phyloP scores from a whole-genome alignment of 2,113 vertebrate genomes.

The Castor canadensis region DNA sequence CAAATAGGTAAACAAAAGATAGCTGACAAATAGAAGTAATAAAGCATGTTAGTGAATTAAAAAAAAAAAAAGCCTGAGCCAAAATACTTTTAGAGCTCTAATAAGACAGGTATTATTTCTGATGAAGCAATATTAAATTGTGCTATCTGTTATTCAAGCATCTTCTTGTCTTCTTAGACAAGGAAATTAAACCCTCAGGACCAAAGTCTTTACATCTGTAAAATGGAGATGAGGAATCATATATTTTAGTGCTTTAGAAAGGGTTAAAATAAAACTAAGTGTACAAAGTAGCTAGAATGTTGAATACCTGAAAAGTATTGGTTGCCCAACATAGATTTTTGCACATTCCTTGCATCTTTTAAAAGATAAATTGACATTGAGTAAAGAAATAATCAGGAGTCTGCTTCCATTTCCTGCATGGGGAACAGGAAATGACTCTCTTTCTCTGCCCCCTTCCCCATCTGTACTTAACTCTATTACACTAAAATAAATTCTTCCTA shows the following conservation, averaged over 20 bases:
- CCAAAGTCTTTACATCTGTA: not conserved
- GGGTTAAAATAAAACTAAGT: not conserved
- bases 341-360: not conserved
- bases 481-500: too few species aligned
- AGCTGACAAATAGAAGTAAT: not conserved
- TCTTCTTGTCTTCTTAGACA: constrained; percentile 21
- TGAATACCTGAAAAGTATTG: not conserved
- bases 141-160: not conserved
- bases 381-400: not conserved
- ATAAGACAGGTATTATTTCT: constrained; percentile 22
- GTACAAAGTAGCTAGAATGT: not conserved
- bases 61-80: not conserved
- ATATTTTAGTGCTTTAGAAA: not conserved
- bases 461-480: too few species aligned
- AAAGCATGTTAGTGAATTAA: not conserved
- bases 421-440: too few species aligned
- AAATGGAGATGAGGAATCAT: not conserved
- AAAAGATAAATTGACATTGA: not conserved
- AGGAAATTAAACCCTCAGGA: constrained; percentile 1
- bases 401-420: too few species aligned
- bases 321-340: not conserved
- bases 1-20: not conserved
- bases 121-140: not conserved
- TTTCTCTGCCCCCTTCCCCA: too few species aligned
- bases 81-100: not conserved